Conservation (phyloP, 1,140 invertebrate species). For the Colletes gigas region DNA sequence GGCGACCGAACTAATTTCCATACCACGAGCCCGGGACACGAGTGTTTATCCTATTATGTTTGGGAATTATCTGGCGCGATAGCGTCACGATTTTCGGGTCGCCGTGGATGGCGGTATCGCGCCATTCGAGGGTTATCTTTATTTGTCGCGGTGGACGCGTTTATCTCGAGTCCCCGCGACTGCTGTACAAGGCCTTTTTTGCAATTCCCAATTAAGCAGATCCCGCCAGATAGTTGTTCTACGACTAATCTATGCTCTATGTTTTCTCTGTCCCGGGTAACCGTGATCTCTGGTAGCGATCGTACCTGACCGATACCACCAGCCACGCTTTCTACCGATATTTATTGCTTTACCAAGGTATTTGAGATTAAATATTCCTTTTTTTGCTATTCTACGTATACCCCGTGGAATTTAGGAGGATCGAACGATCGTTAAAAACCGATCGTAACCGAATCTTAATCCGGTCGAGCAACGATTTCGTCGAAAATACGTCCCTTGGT, state of each 20-base stretch:
- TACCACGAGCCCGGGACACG: constrained; percentile 23
- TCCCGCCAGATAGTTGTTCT: not conserved
- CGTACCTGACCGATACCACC: not conserved
- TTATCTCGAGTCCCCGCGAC: constrained; percentile 8
- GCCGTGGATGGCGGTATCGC: constrained; percentile 20
- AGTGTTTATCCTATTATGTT: constrained; percentile 59
- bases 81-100: constrained; percentile 51
- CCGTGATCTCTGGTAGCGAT: constrained; percentile 19
- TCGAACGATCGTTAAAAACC: no score
- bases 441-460: no score
- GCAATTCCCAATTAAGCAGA: not conserved
- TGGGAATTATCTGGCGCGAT: constrained; percentile 58
- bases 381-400: no score
- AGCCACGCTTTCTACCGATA: constrained; percentile 6
- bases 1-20: constrained; percentile 60
- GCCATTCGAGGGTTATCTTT: constrained; percentile 36
- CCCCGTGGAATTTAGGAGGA: no score
- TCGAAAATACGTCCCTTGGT: no score
- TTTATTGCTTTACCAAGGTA: no score
- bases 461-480: no score
- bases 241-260: constrained; percentile 14
- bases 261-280: constrained; percentile 65
- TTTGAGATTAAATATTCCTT: no score
- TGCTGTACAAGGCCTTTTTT: constrained; percentile 8
- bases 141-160: not conserved